These are phyloP conservation scores for Orthosia cruda DNA, from an alignment of 2,888 invertebrate species.

Conservation along the genomic window DNA sequence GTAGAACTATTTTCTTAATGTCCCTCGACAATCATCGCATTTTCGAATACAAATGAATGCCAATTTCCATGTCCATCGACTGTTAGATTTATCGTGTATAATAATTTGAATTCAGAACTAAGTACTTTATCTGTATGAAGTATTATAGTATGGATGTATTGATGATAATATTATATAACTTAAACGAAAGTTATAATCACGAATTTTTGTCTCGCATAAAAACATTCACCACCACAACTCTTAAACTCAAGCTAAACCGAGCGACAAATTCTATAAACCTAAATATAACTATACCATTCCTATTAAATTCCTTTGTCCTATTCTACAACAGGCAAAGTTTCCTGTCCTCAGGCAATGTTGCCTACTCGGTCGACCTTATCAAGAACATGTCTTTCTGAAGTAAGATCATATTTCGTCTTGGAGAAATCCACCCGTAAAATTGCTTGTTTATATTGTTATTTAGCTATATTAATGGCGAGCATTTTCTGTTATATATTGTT, in stretches of 20 bases:
- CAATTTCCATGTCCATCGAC: no score
- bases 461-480: constrained; percentile 53
- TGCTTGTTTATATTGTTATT: constrained; percentile 56
- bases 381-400: constrained; percentile 61
- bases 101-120: no score
- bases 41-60: no score
- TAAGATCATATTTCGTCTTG: constrained; percentile 65
- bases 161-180: no score
- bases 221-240: not conserved
- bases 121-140: no score
- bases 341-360: constrained; percentile 52
- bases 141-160: no score
- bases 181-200: no score
- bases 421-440: constrained; percentile 54
- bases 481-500: constrained; percentile 51
- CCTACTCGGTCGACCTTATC: constrained; percentile 60
- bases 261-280: not conserved
- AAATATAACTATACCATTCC: constrained; percentile 29
- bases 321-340: constrained; percentile 32
- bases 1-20: no score
- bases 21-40: no score
- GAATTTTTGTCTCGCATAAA: no score
- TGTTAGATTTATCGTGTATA: no score
- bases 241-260: not conserved
- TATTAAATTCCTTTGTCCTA: constrained; percentile 35